Evolutionary conservation across 2,797 vertebrate genomes (phyloP), one percentile per base, ranked within the genome.

Genomic region (Octomys mimax): DNA sequence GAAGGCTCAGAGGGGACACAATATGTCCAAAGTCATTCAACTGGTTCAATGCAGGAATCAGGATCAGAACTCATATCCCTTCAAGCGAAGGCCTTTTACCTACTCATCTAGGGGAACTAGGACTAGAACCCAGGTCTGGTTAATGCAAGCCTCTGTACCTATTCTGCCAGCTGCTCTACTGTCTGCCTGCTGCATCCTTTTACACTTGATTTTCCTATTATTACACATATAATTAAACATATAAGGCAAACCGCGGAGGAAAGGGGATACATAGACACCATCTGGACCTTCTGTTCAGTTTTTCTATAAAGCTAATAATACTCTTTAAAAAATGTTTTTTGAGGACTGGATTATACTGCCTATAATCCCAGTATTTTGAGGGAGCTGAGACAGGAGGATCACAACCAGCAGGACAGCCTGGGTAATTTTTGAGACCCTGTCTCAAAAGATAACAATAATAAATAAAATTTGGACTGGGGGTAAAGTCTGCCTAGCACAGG

Each of bases 221-320:
- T 57, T 46, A 86, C 28, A 21, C 6, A 49, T 49, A 49, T 49
- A 61, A 22, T 52, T 52, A 84, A 13, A 89, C 22, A 49, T 52
- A 33, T 0, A 77, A 24, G 12, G 78, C 26, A 80, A 87, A 82
- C 16, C 73, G 42, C 33, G n/a, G 5, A 19, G 22, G 66, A 24
- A 33, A 82, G 57, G 5, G 14, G 12, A 8, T 21, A 54, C 21
- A 75, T 22, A 18, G 28, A 64, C 78, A 83, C 33, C 33, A 19
- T 8, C 31, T 19, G 22, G 21, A 52, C 46, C 21, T 68, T 79
- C 52, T 87, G 71, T 46, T 75, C n/a, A n/a, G 16, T 70, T 80
- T 91, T 95, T 89, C 66, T 79, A 33, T 49, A 78, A 92, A 75
- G 24, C 22, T 61, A 91, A 88, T 62, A 84, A 24, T 73, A 18